Evolutionary conservation across 2,888 invertebrate genomes (phyloP), one percentile per base, ranked within the genome.

Genomic region (Carcina quercana): DNA sequence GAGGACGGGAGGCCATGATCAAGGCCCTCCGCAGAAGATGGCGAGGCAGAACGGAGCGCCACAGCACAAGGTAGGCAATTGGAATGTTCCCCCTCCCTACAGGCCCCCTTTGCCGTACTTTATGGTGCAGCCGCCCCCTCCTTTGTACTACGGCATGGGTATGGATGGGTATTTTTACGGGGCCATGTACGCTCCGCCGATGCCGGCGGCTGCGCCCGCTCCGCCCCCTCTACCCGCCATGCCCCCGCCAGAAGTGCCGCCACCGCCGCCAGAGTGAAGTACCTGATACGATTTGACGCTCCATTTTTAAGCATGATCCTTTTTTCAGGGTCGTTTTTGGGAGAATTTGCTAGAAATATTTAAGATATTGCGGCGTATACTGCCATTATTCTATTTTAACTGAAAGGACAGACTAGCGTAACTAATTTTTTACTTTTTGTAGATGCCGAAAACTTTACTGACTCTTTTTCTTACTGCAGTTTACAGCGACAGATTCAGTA

Each of bases 241-340:
- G 31, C 51, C 42, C 17, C 49, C 38, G 21, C 35, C 89, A 1
- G 79, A 83, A 25, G 76, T 82, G 30, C 88, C 88, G 5, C 89
- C 89, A 13, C 89, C 89, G 8, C 90, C 89, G 22, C 88, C 87
- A 0, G 78, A 78, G 37, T 72, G 50, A 47, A 38, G 35, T 11
- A 5, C 13, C 37, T 30, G 24, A 17, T 17, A 17, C 7, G 7
- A 7, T 5, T 5, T 17, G 4, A 17, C 4, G 7, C 17, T 4
- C 17, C 17, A 7, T 7, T 4, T 17, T 17, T 17, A 5, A 7
- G 17, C 7, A 17, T 17, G 5, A 4, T 7, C 5, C 5, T 17
- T 5, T 17, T 5, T 17, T 17, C 7, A 7, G 7, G 17, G 4
- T 17, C 17, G 5, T 7, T n/a, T n/a, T n/a, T n/a, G n/a, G n/a